Evolutionary conservation across 1,140 invertebrate genomes (phyloP).

Genomic region (Proctacanthus coquilletti): DNA sequence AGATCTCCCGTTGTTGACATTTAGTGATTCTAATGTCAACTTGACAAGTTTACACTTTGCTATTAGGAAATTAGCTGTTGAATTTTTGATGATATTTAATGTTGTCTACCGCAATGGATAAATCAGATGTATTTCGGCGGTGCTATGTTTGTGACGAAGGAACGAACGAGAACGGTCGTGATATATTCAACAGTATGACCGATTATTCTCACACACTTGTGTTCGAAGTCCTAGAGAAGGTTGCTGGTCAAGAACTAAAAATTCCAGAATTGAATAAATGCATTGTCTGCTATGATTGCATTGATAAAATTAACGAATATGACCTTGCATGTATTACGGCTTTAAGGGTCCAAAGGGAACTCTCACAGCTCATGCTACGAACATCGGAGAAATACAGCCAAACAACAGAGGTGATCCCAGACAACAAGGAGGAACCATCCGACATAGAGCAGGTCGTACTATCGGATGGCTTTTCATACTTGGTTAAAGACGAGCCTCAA

Average conservation of each 20-base stretch:
- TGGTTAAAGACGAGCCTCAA: neutral
- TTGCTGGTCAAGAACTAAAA: neutral
- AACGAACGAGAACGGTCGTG: neutral
- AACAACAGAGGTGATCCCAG: neutral
- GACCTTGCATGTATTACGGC: neutral
- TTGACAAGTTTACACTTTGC: no score
- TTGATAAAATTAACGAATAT: slow-evolving; percentile 1
- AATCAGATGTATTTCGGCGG: no score
- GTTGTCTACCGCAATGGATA: no score
- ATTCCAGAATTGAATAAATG: neutral
- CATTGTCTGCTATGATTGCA: neutral
- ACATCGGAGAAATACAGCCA: neutral
- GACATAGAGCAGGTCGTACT: neutral
- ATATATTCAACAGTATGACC: neutral
- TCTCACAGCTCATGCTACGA: neutral
- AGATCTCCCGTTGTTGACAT: no score
- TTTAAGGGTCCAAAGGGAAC: neutral
- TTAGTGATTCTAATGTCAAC: no score
- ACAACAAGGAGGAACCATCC: neutral
- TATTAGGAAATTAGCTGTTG: no score
- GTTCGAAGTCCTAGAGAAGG: neutral
- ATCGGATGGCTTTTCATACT: neutral
- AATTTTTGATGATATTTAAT: no score
- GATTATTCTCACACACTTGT: neutral
- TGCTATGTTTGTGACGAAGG: slow-evolving; percentile 1